Conservation (phyloP, 2,113 vertebrate genomes). For the Myiopsitta monachus region DNA sequence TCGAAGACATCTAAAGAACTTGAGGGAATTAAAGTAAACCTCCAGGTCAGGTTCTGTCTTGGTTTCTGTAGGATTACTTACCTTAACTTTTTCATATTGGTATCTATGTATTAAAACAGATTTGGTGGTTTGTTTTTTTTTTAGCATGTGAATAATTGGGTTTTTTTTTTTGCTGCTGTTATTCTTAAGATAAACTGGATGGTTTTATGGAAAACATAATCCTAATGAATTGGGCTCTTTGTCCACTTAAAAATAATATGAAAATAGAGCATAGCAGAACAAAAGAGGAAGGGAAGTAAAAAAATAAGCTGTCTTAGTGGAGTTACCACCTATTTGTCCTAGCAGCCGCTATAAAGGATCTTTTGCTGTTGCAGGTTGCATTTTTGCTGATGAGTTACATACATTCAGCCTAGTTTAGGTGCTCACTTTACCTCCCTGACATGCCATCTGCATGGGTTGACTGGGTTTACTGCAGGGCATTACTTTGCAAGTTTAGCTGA, state of each 20-base stretch:
- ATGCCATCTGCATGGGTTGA: fast-evolving
- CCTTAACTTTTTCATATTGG: neutral
- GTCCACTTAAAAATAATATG: neutral
- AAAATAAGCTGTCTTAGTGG: neutral
- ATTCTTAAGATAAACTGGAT: neutral
- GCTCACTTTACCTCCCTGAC: neutral
- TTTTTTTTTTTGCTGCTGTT: neutral
- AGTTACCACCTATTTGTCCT: neutral
- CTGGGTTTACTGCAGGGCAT: neutral
- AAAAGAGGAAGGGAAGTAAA: neutral
- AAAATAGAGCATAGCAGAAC: neutral
- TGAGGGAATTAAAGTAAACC: conserved; percentile 91
- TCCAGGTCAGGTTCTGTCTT: conserved; percentile 80
- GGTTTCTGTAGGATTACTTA: neutral
- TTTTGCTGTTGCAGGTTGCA: neutral
- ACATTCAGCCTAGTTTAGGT: neutral
- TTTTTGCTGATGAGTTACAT: neutral
- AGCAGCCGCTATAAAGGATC: neutral
- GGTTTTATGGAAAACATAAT: neutral
- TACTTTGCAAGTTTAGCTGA: neutral
- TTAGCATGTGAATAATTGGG: neutral
- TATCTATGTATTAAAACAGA: neutral
- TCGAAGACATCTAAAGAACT: conserved; percentile 93
- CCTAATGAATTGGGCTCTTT: neutral
- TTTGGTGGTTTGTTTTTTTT: fast-evolving